Evolutionary conservation across 2,888 invertebrate genomes (phyloP), one percentile per base, ranked within the genome.

Genomic region (Cataglyphis rosenhaueri): DNA sequence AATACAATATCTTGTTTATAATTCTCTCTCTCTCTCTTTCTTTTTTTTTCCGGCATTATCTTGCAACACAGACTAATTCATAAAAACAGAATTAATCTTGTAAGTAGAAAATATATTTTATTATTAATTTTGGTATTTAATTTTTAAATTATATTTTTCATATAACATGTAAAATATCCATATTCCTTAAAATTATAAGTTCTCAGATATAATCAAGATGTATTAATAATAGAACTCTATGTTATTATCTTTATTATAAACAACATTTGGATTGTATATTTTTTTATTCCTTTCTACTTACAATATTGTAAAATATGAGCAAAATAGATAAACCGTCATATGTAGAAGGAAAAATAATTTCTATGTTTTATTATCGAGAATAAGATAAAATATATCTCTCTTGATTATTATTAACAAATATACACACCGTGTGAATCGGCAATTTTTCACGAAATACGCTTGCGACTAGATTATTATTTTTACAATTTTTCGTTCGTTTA

Each of bases 401-500:
- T 9, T 29, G 38, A 29, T 38, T n/a, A 41, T n/a, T 73, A 3
- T 44, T 29, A 74, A 61, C n/a, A 76, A 75, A 75, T 41, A 64
- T 48, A 62, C 15, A 64, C 41, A 41, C 3, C 41, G 55, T 32
- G 21, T 38, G 18, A 48, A 2, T 62, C 0, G 15, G 21, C n/a
- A 29, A 61, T 74, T 44, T 10, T 8, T 18, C 38, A 70, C n/a
- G 35, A 29, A 18, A 32, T 59, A 48, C 15, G 9, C 8, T 38
- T 61, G 1, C 6, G 38, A 83, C 74, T 81, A 87, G 57, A 82
- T 44, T 10, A 25, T 9, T 73, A 25, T 9, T 73, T 61, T 10
- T n/a, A 21, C 1, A 61, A 61, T 25, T 29, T 38, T 4, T 9
- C 9, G 8, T 25, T 55, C 57, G 38, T 76, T 92, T 90, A 93